Base-by-base conservation (phyloP, 1,140 invertebrate genomes). In the Polypedilum vanderplanki region DNA sequence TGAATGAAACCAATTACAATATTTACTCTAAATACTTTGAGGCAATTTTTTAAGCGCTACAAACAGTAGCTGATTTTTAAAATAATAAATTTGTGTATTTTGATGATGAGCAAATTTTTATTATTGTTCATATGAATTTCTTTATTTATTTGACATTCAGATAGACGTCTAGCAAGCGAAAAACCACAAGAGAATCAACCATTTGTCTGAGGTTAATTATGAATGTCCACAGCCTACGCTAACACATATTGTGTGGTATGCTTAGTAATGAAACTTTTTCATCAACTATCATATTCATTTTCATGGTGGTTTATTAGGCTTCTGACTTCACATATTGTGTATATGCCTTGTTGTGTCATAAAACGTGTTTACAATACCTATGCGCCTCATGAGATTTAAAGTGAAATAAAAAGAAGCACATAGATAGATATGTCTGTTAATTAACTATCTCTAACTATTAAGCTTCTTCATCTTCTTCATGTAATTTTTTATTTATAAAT, bases 231-330 rank as follows among this genome's bases (percentile, higher is more conserved):
- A 70, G n/a, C n/a, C 20, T 70, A 70, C 17, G 7, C 65, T 18
- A 70, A 70, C 12, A 15, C 12, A 57, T 22, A 20, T 73, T 33
- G 33, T 73, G 20, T 73, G 33, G 70, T 33, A 33, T 33, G 24
- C 33, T 73, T 73, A 10, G 3, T 73, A 73, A 22, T 73, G 33
- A 33, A 73, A 40, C 33, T 33, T 73, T 73, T 73, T 40, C 15
- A 15, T 33, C 24, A 33, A 33, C 24, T 24, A 3, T 73, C 70
- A 33, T 73, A 22, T 24, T 73, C 20, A 73, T 40, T 74, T 74
- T 74, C 7, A 74, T 74, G 10, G 65, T 70, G 65, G 65, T 70
- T 70, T 70, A 70, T 70, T 70, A 18, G 20, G 65, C 65, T 70
- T 18, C 65, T 70, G 65, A 20, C 20, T 70, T 70, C 65, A 20